Evolutionary conservation across 2,888 invertebrate species (phyloP).

Genomic region (Drosophila engyochracea): DNA sequence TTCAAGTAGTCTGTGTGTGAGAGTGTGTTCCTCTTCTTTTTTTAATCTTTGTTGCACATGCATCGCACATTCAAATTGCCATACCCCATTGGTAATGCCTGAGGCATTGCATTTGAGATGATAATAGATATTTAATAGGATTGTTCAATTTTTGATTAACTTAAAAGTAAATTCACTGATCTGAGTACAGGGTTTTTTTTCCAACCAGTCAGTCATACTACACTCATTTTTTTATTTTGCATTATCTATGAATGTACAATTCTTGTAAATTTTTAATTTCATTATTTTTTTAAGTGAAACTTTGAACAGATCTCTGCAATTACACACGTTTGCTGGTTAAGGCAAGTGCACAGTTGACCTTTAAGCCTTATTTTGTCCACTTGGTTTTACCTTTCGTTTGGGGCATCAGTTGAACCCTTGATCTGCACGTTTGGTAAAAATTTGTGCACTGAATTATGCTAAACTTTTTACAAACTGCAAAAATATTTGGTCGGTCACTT

Average conservation of each 20-base stretch:
- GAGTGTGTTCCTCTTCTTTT: not conserved
- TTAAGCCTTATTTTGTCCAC: not conserved
- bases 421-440: constrained; percentile 12
- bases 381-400: not conserved
- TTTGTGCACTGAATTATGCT: constrained; percentile 53
- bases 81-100: not conserved
- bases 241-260: not conserved
- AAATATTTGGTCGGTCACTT: constrained; percentile 59
- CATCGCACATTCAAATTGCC: constrained; percentile 21
- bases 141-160: not conserved
- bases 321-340: not conserved
- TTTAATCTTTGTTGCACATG: not conserved
- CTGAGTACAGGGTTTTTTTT: not conserved
- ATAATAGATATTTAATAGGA: not conserved
- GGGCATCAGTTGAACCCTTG: constrained; percentile 7
- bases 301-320: not conserved
- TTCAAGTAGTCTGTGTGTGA: not conserved
- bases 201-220: not conserved
- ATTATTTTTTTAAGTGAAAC: not conserved
- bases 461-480: constrained; percentile 53
- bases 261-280: not conserved
- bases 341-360: not conserved
- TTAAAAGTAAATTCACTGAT: not conserved
- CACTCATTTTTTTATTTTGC: too few species aligned
- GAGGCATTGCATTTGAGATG: not conserved